Base-by-base conservation (phyloP, 2,888 invertebrate genomes). In the Drosophila histrio region DNA sequence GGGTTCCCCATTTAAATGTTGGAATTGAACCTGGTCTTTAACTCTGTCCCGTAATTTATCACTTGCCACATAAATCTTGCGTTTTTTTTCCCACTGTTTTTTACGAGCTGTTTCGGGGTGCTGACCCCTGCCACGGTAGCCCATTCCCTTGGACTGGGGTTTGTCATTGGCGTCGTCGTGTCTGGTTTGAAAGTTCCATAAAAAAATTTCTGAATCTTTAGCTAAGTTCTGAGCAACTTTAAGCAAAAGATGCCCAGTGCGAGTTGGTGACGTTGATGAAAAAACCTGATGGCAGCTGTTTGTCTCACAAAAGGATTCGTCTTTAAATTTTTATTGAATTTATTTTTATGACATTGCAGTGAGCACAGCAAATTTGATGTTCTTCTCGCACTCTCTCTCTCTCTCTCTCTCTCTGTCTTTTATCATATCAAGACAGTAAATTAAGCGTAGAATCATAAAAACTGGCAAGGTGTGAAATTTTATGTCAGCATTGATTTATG, bases 401-500 rank as follows among this genome's bases (percentile, higher is more conserved):
- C 30, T 43, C 36, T 46, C 61, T n/a, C 17, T 15, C 13, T 7
- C 0, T n/a, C 26, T 9, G 19, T 38, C 21, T 39, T 17, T 60
- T 43, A 64, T 59, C 61, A 61, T 64, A 77, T 68, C 56, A 66
- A 71, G 72, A 71, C 75, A 81, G 74, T 88, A 87, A 88, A 87
- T 87, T 88, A 84, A 84, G 81, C 76, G 84, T 87, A 50, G 63
- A 84, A 78, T 73, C 89, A 72, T 84, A 87, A 84, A 84, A 84
- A 56, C 79, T 69, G 86, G 85, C 89, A 84, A 88, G 84, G 84
- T 84, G 89, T 88, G 89, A 84, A 84, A 84, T 84, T 84, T 84
- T 78, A 88, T 84, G 87, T 87, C 77, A 77, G 62, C 77, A 68
- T 65, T 82, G 82, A 82, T 82, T 82, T 82, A 82, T 82, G 81